Evolutionary conservation across 2,888 invertebrate species (phyloP).

Genomic region (Bibio marci): DNA sequence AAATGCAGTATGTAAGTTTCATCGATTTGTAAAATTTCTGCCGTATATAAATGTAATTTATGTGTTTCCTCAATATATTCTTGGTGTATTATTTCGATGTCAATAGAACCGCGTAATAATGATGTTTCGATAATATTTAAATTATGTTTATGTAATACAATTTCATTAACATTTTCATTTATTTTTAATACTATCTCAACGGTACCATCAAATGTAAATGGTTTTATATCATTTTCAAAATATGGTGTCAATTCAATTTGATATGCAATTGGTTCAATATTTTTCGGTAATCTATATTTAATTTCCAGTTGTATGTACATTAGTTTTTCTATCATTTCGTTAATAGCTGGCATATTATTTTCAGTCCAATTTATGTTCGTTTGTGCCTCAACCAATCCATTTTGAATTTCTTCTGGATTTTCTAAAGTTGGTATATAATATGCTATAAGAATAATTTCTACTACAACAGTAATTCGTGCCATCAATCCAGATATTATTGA

Average conservation of each 20-base stretch:
- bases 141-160: conserved; percentile 35
- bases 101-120: neutral
- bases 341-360: no score
- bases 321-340: no score
- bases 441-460: no score
- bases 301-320: no score
- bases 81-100: no score
- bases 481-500: no score
- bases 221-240: conserved; percentile 20
- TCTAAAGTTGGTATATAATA: no score
- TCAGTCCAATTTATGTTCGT: no score
- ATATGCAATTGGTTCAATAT: conserved; percentile 35
- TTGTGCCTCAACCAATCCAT: no score
- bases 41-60: conserved; percentile 29
- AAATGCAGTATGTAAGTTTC: conserved; percentile 30
- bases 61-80: conserved; percentile 19
- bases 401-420: no score
- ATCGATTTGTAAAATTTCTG: conserved; percentile 17
- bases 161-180: conserved; percentile 21
- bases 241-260: conserved; percentile 34
- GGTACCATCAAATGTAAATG: conserved; percentile 24
- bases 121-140: conserved; percentile 15
- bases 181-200: conserved; percentile 32
- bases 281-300: conserved; percentile 32
- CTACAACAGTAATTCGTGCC: no score